phyloP scores from a whole-genome alignment of 2,888 invertebrate species.

The Candidula unifasciata region DNA sequence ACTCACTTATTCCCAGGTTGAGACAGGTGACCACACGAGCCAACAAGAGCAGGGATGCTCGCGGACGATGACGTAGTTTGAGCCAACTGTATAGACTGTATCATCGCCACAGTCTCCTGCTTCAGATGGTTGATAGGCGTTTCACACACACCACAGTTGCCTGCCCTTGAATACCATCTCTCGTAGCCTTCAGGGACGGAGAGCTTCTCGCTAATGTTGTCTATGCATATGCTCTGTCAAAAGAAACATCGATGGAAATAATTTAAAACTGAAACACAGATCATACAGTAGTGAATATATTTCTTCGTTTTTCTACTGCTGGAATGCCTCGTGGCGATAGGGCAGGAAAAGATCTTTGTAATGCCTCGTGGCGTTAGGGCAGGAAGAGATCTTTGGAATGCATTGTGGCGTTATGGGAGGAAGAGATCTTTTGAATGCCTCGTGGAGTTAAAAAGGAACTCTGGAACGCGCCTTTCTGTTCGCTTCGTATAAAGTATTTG shows the following conservation, averaged over 20 bases:
- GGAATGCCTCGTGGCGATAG: too few species aligned
- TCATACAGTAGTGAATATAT: background rate
- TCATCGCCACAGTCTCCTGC: conserved; percentile 72
- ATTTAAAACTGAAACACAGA: too few species aligned
- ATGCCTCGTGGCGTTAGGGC: too few species aligned
- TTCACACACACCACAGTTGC: conserved; percentile 72
- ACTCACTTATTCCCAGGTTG: conserved; percentile 54
- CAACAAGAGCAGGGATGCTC: conserved; percentile 63
- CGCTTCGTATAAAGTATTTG: too few species aligned
- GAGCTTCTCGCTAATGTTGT: conserved; percentile 64
- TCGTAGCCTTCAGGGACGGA: conserved; percentile 64
- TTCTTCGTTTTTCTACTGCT: too few species aligned
- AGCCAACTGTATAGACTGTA: conserved; percentile 72
- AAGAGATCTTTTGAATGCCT: too few species aligned
- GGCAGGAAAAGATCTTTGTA: too few species aligned
- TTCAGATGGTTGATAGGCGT: conserved; percentile 68
- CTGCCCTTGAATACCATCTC: conserved; percentile 58
- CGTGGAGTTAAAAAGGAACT: too few species aligned
- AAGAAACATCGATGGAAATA: background rate
- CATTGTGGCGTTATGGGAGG: too few species aligned
- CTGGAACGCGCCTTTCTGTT: too few species aligned
- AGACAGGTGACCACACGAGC: conserved; percentile 61
- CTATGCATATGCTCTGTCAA: conserved; percentile 61
- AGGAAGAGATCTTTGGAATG: too few species aligned
- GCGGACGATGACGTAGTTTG: conserved; percentile 61